phyloP scores from a whole-genome alignment of 1,140 invertebrate species.

The Anthonomus grandis region DNA sequence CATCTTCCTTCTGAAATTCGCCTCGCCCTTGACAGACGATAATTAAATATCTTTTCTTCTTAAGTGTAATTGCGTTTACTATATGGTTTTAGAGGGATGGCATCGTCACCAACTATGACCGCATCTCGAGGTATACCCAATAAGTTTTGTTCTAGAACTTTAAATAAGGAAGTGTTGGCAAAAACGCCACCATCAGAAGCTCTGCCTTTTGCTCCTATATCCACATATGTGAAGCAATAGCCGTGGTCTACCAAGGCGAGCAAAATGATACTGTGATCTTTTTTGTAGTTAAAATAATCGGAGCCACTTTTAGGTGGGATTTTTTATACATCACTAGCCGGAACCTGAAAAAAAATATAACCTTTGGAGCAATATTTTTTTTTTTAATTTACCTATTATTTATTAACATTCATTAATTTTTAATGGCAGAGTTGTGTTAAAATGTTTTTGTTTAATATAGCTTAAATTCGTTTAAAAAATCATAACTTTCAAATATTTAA shows the following conservation, averaged over 20 bases:
- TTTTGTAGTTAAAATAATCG: slow-evolving; percentile 39
- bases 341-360: background rate
- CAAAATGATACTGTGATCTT: slow-evolving; percentile 40
- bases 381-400: too few species aligned
- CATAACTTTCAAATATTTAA: too few species aligned
- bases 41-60: background rate
- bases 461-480: too few species aligned
- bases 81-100: background rate
- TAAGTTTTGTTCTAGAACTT: background rate
- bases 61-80: background rate
- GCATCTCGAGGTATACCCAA: too few species aligned
- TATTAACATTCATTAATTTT: too few species aligned
- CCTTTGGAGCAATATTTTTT: too few species aligned
- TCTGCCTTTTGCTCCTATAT: background rate
- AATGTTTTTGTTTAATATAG: too few species aligned
- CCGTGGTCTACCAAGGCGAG: background rate
- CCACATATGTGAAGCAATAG: too few species aligned
- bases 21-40: background rate
- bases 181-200: background rate
- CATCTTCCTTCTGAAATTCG: background rate
- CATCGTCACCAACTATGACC: background rate
- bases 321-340: background rate
- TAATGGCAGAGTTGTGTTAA: too few species aligned
- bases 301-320: slow-evolving; percentile 20
- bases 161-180: background rate